phyloP scores from a whole-genome alignment of 2,888 invertebrate genomes.

The Acanthococcus lagerstroemiae region DNA sequence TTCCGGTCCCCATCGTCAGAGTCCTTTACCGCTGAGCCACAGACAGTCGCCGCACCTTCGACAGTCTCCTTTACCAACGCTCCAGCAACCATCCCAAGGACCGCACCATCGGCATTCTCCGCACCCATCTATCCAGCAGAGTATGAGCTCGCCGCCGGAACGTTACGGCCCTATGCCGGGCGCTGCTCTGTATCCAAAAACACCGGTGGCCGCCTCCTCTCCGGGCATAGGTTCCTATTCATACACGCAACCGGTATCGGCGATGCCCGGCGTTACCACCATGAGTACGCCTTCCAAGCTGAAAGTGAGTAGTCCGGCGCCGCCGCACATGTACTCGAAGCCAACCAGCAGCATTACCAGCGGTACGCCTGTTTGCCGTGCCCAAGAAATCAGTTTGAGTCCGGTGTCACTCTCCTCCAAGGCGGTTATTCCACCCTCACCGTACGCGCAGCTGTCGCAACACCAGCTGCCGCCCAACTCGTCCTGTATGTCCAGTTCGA shows the following conservation, averaged over 20 bases:
- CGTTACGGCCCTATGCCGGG: conserved; percentile 16
- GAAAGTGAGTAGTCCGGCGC: conserved; percentile 67
- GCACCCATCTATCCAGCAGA: conserved; percentile 34
- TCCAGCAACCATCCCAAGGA: conserved; percentile 38
- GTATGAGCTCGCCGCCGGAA: conserved; percentile 33
- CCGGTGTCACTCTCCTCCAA: conserved; percentile 52
- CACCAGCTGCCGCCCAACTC: conserved; percentile 40
- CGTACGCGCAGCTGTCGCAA: conserved; percentile 48
- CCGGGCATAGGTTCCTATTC: not conserved
- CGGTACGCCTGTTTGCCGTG: conserved; percentile 48
- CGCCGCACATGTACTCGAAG: conserved; percentile 64
- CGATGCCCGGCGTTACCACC: not conserved
- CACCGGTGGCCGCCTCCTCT: not conserved
- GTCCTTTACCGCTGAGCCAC: conserved; percentile 12
- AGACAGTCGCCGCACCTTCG: conserved; percentile 25
- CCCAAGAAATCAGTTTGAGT: conserved; percentile 40
- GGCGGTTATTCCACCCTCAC: conserved; percentile 45
- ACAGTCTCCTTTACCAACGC: conserved; percentile 44
- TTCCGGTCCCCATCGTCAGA: conserved; percentile 8
- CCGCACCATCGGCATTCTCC: conserved; percentile 39
- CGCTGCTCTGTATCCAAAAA: not conserved
- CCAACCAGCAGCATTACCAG: conserved; percentile 49
- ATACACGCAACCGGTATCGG: not conserved
- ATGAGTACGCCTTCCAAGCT: conserved; percentile 45
- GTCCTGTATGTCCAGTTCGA: conserved; percentile 36